A percentile compares a stretch with the other conserved stretches of the same genome.
Conservation (phyloP, 2,888 invertebrate species). For the Cinara cedri region DNA sequence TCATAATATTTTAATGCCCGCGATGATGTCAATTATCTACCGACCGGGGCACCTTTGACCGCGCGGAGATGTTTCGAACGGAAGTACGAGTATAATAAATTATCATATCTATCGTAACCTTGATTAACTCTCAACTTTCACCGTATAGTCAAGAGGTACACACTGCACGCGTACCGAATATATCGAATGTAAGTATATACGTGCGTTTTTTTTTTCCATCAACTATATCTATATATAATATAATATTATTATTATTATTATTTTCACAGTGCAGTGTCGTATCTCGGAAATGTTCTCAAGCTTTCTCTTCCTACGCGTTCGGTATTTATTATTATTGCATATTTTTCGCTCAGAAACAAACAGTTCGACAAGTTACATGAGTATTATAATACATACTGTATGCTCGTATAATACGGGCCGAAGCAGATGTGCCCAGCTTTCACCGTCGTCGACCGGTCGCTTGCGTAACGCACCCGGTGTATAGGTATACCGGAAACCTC, state of each 20-base stretch:
- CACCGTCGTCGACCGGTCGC: slow-evolving; percentile 49
- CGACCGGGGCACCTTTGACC: slow-evolving; percentile 34
- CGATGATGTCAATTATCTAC: no score
- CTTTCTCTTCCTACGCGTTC: slow-evolving; percentile 54
- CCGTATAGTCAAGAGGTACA: no score
- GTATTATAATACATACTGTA: background rate
- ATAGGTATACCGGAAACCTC: no score
- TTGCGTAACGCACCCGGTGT: slow-evolving; percentile 31
- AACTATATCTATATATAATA: no score
- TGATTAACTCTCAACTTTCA: slow-evolving; percentile 37
- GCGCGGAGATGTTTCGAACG: slow-evolving; percentile 6
- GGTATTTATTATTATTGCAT: slow-evolving; percentile 18
- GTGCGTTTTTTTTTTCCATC: no score
- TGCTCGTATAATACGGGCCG: slow-evolving; percentile 23
- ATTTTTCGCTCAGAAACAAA: slow-evolving; percentile 42
- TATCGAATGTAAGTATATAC: slow-evolving; percentile 3
- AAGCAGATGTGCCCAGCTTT: slow-evolving; percentile 55
- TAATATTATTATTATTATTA: no score
- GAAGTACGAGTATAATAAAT: no score
- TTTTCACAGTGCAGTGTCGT: background rate
- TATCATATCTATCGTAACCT: slow-evolving; percentile 45
- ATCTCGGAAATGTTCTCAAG: slow-evolving; percentile 41
- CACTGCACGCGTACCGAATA: background rate
- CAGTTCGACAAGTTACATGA: slow-evolving; percentile 51
- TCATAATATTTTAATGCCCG: no score